These are phyloP conservation scores for Eristalinus sepulchralis DNA, from an alignment of 2,888 invertebrate genomes.

Conservation along the genomic window DNA sequence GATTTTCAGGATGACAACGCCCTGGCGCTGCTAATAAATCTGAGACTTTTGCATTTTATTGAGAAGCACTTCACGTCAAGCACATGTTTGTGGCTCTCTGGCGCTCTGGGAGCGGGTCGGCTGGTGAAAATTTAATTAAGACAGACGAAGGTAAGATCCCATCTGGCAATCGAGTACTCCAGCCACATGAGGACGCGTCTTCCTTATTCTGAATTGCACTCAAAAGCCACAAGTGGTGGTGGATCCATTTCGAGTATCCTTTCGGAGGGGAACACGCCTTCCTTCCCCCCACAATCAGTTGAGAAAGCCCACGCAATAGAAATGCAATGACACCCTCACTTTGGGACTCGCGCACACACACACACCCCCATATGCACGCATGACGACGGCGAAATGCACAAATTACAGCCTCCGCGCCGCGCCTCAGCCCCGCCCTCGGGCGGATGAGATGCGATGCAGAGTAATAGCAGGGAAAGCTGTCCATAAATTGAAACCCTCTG, in stretches of 20 bases:
- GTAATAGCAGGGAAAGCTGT: background rate
- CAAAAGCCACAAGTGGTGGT: background rate
- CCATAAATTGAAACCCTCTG: conserved; percentile 38
- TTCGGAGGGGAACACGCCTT: background rate
- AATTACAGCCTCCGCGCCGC: background rate
- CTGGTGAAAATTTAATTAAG: conserved; percentile 1
- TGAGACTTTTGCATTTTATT: conserved; percentile 56
- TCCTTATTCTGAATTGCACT: background rate
- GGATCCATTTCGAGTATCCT: background rate
- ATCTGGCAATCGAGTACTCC: background rate
- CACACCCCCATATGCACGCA: no score
- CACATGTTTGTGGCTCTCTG: background rate
- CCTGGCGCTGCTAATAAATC: conserved; percentile 48
- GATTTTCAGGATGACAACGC: background rate
- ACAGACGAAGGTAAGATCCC: background rate
- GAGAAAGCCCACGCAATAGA: conserved; percentile 1
- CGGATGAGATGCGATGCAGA: background rate
- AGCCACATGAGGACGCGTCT: background rate
- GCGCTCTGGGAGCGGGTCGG: background rate
- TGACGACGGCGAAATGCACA: background rate
- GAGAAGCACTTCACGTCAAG: conserved; percentile 38
- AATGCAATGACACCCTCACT: background rate
- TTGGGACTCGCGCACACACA: background rate
- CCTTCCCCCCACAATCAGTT: no score
- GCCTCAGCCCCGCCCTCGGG: no score